phyloP scores from a whole-genome alignment of 2,888 invertebrate species.

The Dorcus parallelipipedus region DNA sequence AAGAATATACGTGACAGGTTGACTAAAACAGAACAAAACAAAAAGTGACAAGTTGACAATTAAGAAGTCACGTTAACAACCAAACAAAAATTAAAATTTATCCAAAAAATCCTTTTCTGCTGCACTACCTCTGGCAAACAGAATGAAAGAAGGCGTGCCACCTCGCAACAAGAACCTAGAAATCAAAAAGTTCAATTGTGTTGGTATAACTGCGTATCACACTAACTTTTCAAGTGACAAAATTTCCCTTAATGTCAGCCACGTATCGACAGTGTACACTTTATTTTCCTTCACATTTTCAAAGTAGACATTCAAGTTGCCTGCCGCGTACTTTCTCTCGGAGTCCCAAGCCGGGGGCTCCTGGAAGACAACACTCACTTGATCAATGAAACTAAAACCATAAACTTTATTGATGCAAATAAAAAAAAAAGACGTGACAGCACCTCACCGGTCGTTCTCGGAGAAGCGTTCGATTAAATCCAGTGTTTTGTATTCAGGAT shows the following conservation, averaged over 20 bases:
- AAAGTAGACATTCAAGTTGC: constrained; percentile 67
- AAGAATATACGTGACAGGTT: too few relatives aligned
- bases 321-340: constrained; percentile 59
- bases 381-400: constrained; percentile 55
- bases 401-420: neutral
- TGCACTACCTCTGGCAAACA: constrained; percentile 57
- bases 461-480: constrained; percentile 83
- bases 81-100: constrained; percentile 42
- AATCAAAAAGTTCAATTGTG: constrained; percentile 24
- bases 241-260: constrained; percentile 58
- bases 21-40: too few relatives aligned
- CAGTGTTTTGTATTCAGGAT: constrained; percentile 83
- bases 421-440: neutral
- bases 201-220: constrained; percentile 5
- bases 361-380: constrained; percentile 64
- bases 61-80: too few relatives aligned
- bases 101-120: constrained; percentile 58
- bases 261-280: constrained; percentile 30
- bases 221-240: constrained; percentile 57
- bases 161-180: constrained; percentile 58
- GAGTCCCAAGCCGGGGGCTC: constrained; percentile 72
- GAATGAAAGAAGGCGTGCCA: constrained; percentile 65
- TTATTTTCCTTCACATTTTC: constrained; percentile 62
- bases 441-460: constrained; percentile 62
- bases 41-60: too few relatives aligned